Percentiles rank a stretch among this genome's conserved stretches.
Conservation (phyloP, 2,113 vertebrate species). For the Micronycteris hirsuta region DNA sequence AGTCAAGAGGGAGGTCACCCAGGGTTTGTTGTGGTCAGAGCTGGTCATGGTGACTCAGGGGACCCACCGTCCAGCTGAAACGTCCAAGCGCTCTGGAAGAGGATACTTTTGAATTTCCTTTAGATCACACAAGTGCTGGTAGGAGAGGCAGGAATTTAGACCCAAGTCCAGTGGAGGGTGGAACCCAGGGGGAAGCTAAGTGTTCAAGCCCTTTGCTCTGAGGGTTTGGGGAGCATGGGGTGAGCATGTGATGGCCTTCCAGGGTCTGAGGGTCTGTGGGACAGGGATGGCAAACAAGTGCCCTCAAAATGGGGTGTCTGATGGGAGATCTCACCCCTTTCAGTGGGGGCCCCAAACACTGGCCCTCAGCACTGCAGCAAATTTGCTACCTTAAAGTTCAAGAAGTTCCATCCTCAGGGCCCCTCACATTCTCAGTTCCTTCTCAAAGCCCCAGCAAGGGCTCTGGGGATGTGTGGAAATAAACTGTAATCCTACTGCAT, state of each 20-base stretch:
- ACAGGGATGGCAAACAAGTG: not conserved
- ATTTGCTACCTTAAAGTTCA: too few species aligned
- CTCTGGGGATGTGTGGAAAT: too few species aligned
- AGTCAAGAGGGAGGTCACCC: accelerated
- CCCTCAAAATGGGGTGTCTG: accelerated
- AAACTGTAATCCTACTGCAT: too few species aligned
- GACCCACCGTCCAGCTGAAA: not conserved
- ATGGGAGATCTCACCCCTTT: not conserved
- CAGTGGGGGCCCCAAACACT: too few species aligned
- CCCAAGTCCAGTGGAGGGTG: not conserved
- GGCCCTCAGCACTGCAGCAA: not conserved
- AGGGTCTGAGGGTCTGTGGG: not conserved
- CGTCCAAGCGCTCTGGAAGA: not conserved
- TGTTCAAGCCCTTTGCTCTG: not conserved
- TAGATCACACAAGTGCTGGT: not conserved
- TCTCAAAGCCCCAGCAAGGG: not conserved
- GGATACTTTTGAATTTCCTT: not conserved
- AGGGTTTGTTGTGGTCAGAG: accelerated
- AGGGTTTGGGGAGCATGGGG: too few species aligned
- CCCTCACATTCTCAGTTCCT: not conserved
- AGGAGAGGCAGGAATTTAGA: not conserved
- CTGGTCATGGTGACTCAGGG: accelerated
- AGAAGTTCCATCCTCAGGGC: not conserved
- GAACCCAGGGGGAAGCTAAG: not conserved
- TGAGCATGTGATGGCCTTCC: accelerated